Conservation (phyloP, 2,113 vertebrate genomes). For the Rissa tridactyla region DNA sequence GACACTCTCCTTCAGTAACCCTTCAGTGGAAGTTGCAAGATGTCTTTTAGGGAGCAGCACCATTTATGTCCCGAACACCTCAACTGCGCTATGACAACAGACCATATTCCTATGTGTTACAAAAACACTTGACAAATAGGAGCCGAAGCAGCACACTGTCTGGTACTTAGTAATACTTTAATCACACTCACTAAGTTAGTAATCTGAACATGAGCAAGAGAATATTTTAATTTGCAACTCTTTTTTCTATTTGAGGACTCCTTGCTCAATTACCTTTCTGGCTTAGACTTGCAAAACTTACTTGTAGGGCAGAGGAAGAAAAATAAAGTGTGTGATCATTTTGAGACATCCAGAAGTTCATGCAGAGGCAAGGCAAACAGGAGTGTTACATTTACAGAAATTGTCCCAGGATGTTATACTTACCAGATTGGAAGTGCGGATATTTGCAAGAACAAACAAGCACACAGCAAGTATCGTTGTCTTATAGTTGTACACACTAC, state of each 20-base stretch:
- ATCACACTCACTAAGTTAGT: neutral
- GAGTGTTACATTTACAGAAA: neutral
- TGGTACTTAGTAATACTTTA: neutral
- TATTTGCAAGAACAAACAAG: neutral
- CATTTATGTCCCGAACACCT: neutral
- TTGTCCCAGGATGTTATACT: neutral
- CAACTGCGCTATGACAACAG: neutral
- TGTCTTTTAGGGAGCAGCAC: neutral
- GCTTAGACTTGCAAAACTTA: neutral
- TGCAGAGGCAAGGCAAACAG: neutral
- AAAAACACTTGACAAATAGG: neutral
- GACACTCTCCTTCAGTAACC: neutral
- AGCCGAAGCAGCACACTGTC: neutral
- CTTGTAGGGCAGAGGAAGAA: neutral
- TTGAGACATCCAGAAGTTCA: neutral
- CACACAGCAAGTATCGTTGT: neutral
- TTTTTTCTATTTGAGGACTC: neutral
- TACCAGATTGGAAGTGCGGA: neutral
- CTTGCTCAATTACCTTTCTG: neutral
- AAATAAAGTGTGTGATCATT: neutral
- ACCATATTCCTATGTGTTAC: fast-evolving
- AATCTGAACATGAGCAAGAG: neutral
- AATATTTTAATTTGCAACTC: neutral
- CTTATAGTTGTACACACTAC: neutral
- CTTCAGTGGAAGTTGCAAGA: neutral